Conservation (phyloP, 37 sponge, comb jelly and placozoan genomes). For the Theonella swinhoei region DNA sequence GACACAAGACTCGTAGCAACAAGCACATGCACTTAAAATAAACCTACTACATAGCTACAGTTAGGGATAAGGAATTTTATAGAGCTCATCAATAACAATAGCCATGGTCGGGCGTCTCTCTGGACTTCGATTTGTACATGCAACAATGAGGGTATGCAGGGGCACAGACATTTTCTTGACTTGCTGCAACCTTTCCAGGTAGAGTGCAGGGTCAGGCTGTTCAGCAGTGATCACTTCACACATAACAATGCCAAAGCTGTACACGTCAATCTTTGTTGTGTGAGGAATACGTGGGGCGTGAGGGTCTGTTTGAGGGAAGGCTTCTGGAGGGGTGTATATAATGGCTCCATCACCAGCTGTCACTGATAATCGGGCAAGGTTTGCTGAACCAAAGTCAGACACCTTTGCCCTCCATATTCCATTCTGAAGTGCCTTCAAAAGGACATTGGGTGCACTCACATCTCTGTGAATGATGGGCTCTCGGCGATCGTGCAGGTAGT, state of each 20-base stretch:
- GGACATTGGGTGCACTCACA: conserved; percentile 78
- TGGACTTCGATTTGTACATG: conserved; percentile 13
- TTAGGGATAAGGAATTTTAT: too few relatives aligned
- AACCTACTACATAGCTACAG: too few relatives aligned
- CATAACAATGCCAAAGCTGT: conserved; percentile 78
- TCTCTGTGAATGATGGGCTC: conserved; percentile 80
- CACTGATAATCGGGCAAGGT: conserved; percentile 8
- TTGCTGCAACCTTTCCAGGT: background rate
- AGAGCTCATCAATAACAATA: too few relatives aligned
- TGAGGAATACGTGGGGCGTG: conserved; percentile 7
- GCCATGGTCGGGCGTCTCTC: conserved; percentile 37
- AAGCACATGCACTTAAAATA: too few relatives aligned
- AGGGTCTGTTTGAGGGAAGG: background rate
- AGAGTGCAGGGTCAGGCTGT: conserved; percentile 39
- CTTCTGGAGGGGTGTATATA: conserved; percentile 75
- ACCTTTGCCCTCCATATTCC: conserved; percentile 65
- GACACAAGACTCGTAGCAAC: too few relatives aligned
- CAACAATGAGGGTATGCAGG: background rate
- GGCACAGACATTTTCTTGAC: background rate
- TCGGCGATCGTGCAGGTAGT: conserved; percentile 65
- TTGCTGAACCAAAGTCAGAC: conserved; percentile 81
- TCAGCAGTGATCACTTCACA: conserved; percentile 34
- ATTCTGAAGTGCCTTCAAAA: conserved; percentile 22
- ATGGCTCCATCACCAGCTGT: conserved; percentile 54
- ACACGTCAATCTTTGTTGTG: conserved; percentile 77